Percentiles rank a stretch among this genome's conserved stretches.
These are phyloP conservation scores for Drosophila simulans DNA, from an alignment of 1,140 invertebrate species.

Conservation along the genomic window DNA sequence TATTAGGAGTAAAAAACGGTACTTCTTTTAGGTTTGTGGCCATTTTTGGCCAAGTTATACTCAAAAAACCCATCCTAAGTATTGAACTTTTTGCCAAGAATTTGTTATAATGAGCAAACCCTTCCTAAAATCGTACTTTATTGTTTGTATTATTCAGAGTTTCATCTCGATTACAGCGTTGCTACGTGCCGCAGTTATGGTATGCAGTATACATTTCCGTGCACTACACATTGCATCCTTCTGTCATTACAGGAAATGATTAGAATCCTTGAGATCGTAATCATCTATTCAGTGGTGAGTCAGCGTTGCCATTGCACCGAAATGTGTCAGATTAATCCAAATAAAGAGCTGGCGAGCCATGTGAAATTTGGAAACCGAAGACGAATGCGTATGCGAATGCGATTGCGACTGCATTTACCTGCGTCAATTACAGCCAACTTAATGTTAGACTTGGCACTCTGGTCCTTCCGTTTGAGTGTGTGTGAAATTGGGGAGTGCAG, in stretches of 20 bases:
- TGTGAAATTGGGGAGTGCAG: slow-evolving; percentile 20
- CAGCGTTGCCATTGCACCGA: not conserved
- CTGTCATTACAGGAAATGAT: not conserved
- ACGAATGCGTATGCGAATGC: not conserved
- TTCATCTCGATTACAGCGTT: too few relatives aligned
- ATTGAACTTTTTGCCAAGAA: too few relatives aligned
- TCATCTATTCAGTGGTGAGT: not conserved
- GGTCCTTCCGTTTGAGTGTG: slow-evolving; percentile 8
- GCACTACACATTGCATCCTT: not conserved
- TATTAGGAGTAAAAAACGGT: too few relatives aligned
- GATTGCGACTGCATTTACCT: slow-evolving; percentile 31
- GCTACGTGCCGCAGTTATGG: too few relatives aligned
- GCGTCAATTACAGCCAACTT: slow-evolving; percentile 45
- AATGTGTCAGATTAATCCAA: slow-evolving; percentile 18
- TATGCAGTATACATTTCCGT: not conserved
- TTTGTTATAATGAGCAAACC: too few relatives aligned
- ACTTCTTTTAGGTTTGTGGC: too few relatives aligned
- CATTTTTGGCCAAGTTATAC: too few relatives aligned
- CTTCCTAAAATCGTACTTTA: too few relatives aligned
- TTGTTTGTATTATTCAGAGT: too few relatives aligned
- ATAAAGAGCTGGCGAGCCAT: slow-evolving; percentile 6
- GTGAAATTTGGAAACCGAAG: slow-evolving; percentile 2
- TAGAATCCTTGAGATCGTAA: not conserved
- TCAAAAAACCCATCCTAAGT: too few relatives aligned
- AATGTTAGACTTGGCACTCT: slow-evolving; percentile 45